Evolutionary conservation across 2,797 vertebrate species (phyloP).

Genomic region (Chloroceryle inda): DNA sequence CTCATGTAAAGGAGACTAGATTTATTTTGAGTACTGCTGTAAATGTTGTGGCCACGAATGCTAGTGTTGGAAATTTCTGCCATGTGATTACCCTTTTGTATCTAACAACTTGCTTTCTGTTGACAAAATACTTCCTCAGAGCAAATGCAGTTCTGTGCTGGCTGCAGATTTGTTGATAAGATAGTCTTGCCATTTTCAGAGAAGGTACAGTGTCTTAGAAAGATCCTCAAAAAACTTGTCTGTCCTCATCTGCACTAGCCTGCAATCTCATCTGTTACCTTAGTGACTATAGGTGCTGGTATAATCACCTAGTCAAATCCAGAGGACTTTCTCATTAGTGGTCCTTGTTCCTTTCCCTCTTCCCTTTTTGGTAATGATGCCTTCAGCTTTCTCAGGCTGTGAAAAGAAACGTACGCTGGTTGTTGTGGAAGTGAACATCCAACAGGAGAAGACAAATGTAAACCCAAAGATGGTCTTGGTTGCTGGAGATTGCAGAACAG

Average conservation of each 20-base stretch:
- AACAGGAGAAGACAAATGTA: background rate
- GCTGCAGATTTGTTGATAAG: background rate
- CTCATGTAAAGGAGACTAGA: background rate
- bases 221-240: background rate
- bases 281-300: background rate
- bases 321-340: background rate
- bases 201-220: background rate
- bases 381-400: background rate
- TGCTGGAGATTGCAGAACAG: background rate
- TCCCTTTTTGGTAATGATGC: background rate
- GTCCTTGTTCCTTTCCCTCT: background rate
- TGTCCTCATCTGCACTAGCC: background rate
- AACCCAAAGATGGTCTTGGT: background rate
- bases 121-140: background rate
- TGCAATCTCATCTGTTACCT: background rate
- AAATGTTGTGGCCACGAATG: background rate
- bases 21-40: background rate
- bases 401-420: background rate
- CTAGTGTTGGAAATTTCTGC: background rate
- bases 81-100: background rate
- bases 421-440: background rate
- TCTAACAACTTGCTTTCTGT: background rate
- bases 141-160: background rate
- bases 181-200: background rate
- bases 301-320: background rate